Evolutionary conservation across 2,113 vertebrate species (phyloP).

Genomic region (Bungarus multicinctus): DNA sequence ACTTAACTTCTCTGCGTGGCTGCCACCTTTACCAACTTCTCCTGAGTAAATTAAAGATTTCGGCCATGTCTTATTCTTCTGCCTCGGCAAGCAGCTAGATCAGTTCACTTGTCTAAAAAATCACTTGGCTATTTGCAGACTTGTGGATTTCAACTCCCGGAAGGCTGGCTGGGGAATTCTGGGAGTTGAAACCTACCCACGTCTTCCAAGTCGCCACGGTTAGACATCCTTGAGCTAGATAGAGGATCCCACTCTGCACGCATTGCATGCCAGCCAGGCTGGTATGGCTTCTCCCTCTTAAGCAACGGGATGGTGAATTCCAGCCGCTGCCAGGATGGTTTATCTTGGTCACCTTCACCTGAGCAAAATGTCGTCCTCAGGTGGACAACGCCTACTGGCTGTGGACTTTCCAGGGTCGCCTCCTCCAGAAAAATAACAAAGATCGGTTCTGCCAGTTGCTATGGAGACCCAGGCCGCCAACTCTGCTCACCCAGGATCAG

Average conservation of each 20-base stretch:
- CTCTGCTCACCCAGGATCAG: slow-evolving; percentile 83
- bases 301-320: not conserved
- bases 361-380: slow-evolving; percentile 60
- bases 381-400: slow-evolving; percentile 99
- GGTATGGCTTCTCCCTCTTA: not conserved
- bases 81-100: not conserved
- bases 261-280: not conserved
- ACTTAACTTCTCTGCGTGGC: not conserved
- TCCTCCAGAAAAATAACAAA: slow-evolving; percentile 97
- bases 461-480: slow-evolving; percentile 90
- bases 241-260: not conserved
- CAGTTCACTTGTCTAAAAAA: not conserved
- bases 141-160: too few species aligned
- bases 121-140: not conserved
- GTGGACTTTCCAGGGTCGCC: slow-evolving; percentile 98
- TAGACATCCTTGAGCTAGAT: not conserved
- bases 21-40: not conserved
- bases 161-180: not conserved
- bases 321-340: not conserved
- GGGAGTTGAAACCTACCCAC: not conserved
- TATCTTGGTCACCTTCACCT: not conserved
- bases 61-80: not conserved
- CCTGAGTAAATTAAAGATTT: not conserved
- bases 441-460: slow-evolving; percentile 97
- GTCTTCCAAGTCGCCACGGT: too few species aligned